Conservation (phyloP, 2,113 vertebrate genomes). For the Rhineura floridana region DNA sequence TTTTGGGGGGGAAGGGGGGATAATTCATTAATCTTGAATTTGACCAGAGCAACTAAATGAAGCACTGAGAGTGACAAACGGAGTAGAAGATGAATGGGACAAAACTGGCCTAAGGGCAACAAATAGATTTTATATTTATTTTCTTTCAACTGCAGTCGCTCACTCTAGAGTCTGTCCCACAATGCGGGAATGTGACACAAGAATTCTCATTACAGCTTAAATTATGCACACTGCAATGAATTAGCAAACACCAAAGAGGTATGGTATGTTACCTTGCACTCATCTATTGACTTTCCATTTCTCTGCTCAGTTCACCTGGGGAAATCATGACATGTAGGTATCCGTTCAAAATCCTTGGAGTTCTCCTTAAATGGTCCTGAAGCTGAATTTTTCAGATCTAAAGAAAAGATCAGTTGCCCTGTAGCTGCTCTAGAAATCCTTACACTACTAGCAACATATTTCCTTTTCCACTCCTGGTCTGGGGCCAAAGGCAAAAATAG, state of each 20-base stretch:
- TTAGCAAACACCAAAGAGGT: conserved; percentile 53
- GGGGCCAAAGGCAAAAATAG: background rate
- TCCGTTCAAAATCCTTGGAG: background rate
- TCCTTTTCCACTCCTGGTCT: background rate
- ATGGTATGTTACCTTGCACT: conserved; percentile 21
- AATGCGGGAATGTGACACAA: conserved; percentile 56
- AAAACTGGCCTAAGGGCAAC: conserved; percentile 36
- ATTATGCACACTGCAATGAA: conserved; percentile 48
- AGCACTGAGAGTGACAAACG: conserved; percentile 39
- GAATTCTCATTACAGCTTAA: conserved; percentile 50
- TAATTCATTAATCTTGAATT: conserved; percentile 45
- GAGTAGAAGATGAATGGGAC: conserved; percentile 37
- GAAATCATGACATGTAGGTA: background rate
- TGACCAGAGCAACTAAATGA: conserved; percentile 41
- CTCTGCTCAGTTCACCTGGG: conserved; percentile 36
- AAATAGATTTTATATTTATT: conserved; percentile 33
- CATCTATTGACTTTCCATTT: background rate
- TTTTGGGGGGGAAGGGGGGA: background rate
- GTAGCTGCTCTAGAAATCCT: background rate
- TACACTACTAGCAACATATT: background rate
- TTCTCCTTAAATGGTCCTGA: background rate
- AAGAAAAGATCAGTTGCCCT: background rate
- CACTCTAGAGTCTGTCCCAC: conserved; percentile 38
- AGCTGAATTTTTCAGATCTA: background rate
- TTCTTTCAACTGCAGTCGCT: conserved; percentile 23